Percentiles rank a stretch among this genome's conserved stretches.
These are phyloP conservation scores for Promerops cafer DNA, from an alignment of 2,113 vertebrate species.

Conservation along the genomic window DNA sequence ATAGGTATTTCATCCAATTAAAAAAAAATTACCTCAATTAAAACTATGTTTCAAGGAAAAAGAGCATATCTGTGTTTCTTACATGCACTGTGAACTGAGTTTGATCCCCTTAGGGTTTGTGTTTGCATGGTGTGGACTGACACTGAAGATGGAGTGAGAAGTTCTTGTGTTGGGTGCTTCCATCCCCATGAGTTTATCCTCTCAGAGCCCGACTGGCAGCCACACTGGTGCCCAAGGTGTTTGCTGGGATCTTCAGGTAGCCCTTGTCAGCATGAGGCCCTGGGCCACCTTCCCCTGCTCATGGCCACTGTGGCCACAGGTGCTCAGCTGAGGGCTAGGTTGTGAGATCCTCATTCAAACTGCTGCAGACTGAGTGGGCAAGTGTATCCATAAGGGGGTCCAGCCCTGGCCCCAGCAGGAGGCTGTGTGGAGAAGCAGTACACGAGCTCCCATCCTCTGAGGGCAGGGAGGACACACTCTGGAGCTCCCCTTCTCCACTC, in stretches of 20 bases:
- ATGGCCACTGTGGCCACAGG: rapidly evolving
- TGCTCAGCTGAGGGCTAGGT: background rate
- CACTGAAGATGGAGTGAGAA: background rate
- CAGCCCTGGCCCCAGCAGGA: background rate
- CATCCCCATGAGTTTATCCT: background rate
- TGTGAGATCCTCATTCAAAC: background rate
- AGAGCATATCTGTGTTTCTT: background rate
- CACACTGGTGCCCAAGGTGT: background rate
- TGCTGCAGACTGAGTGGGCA: background rate
- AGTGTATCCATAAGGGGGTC: rapidly evolving
- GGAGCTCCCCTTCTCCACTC: background rate
- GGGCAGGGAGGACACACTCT: rapidly evolving
- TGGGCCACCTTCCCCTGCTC: background rate
- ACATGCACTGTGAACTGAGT: background rate
- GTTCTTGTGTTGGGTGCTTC: background rate
- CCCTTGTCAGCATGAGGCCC: background rate
- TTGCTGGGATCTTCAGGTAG: background rate
- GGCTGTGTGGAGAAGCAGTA: background rate
- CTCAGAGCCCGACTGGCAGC: background rate
- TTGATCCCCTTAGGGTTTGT: background rate
- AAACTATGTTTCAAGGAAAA: background rate
- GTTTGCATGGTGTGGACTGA: background rate
- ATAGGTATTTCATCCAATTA: background rate
- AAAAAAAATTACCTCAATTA: background rate
- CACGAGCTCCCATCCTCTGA: rapidly evolving